A percentile compares a stretch with the other conserved stretches of the same genome.
Evolutionary conservation across 2,888 invertebrate species (phyloP).

Genomic region (Nomada fucata): DNA sequence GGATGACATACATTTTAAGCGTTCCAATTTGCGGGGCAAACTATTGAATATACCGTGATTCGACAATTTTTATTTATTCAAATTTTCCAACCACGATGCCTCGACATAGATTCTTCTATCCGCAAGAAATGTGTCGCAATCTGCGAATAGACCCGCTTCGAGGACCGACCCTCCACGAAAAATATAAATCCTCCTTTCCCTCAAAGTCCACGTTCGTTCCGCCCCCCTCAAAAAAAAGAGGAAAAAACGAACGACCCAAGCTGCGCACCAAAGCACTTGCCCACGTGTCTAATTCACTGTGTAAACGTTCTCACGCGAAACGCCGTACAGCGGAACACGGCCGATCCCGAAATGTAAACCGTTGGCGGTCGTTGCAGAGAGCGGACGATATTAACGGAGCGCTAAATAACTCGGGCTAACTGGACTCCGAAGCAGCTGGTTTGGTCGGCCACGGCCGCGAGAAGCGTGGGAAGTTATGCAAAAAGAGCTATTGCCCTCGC

Average conservation of each 20-base stretch:
- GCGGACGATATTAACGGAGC: constrained; percentile 69
- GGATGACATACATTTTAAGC: too few species aligned
- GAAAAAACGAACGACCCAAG: not conserved
- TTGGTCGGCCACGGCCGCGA: constrained; percentile 45
- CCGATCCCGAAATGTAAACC: constrained; percentile 56
- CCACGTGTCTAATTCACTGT: not conserved
- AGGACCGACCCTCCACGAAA: too few species aligned
- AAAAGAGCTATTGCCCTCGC: constrained; percentile 60
- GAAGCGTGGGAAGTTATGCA: constrained; percentile 76
- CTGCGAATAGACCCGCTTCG: too few species aligned
- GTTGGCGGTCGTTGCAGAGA: constrained; percentile 48
- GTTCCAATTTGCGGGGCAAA: too few species aligned
- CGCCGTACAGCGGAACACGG: constrained; percentile 45
- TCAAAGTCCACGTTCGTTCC: too few species aligned
- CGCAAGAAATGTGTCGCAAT: too few species aligned
- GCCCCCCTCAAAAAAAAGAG: too few species aligned
- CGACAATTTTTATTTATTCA: too few species aligned
- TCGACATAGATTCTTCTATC: too few species aligned
- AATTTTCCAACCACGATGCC: too few species aligned
- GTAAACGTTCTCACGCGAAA: constrained; percentile 38
- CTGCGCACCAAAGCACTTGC: not conserved
- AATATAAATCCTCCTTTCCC: too few species aligned
- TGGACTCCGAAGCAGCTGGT: constrained; percentile 67
- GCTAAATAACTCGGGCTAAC: constrained; percentile 69
- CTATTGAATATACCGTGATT: too few species aligned